Evolutionary conservation across 2,888 invertebrate genomes (phyloP), one percentile per base, ranked within the genome.

Genomic region (Silvanus unidentatus): DNA sequence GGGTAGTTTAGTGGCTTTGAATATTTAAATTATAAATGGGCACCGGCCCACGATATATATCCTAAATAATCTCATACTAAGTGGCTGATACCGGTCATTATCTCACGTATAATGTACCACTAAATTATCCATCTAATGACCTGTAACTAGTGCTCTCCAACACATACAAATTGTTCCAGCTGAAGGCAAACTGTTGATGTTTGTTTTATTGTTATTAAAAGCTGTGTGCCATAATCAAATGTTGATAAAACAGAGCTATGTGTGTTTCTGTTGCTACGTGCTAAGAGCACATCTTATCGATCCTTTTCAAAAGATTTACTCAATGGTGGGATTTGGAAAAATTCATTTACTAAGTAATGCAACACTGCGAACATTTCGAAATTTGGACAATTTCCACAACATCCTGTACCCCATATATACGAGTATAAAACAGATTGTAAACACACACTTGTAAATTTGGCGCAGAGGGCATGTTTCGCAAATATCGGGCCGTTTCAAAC

Each of bases 111-210:
- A 52, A 58, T 57, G 57, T 47, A 51, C 49, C 50, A 48, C 52
- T 59, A 58, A 57, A 59, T 59, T 58, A 59, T 58, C 57, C 49
- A 49, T 44, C 48, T 59, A 59, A 59, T 55, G 58, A 55, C 53
- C 54, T 52, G 48, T 53, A 57, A 52, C 49, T 50, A 44, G 47
- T 42, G 50, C 50, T 47, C 36, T 38, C 43, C 16, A 45, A 47
- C 44, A 39, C 41, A 40, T 47, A 49, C 47, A 49, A 49, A 53
- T 53, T 51, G 45, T 15, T 39, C 39, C 28, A 16, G 34, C 12
- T 52, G 45, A 45, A 41, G 44, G 39, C 49, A 49, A 53, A 50
- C 52, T 54, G 53, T 53, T 53, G 46, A 47, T 47, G 30, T 15
- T 10, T 15, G 9, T 11, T 44, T 16, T 32, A 32, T 32, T 32